Base-by-base conservation (phyloP, 1,140 invertebrate genomes). In the Melanaphis sacchari region DNA sequence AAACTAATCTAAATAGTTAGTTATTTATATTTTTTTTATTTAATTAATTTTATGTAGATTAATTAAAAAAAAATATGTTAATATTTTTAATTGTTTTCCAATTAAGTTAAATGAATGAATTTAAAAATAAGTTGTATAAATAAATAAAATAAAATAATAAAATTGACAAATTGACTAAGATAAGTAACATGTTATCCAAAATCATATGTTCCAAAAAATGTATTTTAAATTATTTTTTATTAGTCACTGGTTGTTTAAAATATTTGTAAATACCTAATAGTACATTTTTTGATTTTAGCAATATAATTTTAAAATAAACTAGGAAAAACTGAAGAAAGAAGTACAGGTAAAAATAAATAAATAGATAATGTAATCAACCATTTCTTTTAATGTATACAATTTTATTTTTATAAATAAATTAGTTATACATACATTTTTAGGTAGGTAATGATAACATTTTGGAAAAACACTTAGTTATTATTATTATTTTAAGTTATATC, bases 381-480 rank as follows among this genome's bases (percentile, higher is more conserved):
- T 52, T 85, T 54, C 11, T 38, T 93, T 93, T 93, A 93, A 93
- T 93, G 91, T 93, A 93, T 93, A 93, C 91, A 93, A 93, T 93
- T 93, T 93, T 93, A 93, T 93, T 93, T 46, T 93, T 93, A 93
- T 82, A 84, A 93, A 93, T 93, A 93, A 93, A 93, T 93, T 93
- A 93, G 91, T 85, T 93, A 84, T 93, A 84, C 91, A 93, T 93
- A 93, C 91, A 93, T 93, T 93, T 82, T 93, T 93, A 84, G 91
- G 76, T 93, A 93, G 91, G 91, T 93, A 93, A 93, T 93, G 91
- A 93, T 93, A 93, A 93, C 91, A 93, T 93, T 93, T 93, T 93
- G 91, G 91, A 93, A 93, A 91, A 93, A 93, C 91, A 93, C 91
- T 93, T 93, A 93, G 52, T 90, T 41, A 59, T 93, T 93, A 82